Percentiles rank a stretch among this genome's conserved stretches.
phyloP scores from a whole-genome alignment of 2,797 vertebrate genomes.

The Poliocrania exsul region DNA sequence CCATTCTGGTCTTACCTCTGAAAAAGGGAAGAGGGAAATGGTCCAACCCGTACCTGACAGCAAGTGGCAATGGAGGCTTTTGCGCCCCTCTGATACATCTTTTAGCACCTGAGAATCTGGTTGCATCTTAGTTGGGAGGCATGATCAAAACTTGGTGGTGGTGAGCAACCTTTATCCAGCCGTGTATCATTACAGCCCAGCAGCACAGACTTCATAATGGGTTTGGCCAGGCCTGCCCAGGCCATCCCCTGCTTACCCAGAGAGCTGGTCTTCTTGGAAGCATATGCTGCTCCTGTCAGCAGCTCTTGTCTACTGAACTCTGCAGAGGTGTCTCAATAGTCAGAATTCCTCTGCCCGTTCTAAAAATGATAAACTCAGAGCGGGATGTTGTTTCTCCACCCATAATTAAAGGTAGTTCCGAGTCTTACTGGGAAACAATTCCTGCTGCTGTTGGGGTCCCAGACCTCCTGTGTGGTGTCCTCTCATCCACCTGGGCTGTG shows the following conservation, averaged over 20 bases:
- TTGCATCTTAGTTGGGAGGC: neutral
- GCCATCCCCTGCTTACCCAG: neutral
- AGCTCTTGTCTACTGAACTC: neutral
- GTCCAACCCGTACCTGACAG: neutral
- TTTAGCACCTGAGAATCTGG: neutral
- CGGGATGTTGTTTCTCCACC: neutral
- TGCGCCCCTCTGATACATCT: fast-evolving
- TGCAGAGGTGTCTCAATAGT: neutral
- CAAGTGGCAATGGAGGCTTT: neutral
- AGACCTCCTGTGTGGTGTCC: neutral
- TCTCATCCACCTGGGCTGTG: neutral
- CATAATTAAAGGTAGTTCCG: neutral
- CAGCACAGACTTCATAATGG: neutral
- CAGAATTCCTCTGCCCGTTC: neutral
- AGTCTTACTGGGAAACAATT: neutral
- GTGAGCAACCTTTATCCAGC: neutral
- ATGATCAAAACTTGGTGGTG: neutral
- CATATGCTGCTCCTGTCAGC: neutral
- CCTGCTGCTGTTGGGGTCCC: neutral
- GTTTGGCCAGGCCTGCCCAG: fast-evolving
- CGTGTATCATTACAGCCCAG: fast-evolving
- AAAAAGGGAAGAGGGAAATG: neutral
- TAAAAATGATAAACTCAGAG: neutral
- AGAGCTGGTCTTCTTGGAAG: neutral
- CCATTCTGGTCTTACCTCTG: fast-evolving